Percentiles rank a stretch among this genome's conserved stretches.
phyloP scores from a whole-genome alignment of 2,113 vertebrate genomes.

The Myiagra hebetior region DNA sequence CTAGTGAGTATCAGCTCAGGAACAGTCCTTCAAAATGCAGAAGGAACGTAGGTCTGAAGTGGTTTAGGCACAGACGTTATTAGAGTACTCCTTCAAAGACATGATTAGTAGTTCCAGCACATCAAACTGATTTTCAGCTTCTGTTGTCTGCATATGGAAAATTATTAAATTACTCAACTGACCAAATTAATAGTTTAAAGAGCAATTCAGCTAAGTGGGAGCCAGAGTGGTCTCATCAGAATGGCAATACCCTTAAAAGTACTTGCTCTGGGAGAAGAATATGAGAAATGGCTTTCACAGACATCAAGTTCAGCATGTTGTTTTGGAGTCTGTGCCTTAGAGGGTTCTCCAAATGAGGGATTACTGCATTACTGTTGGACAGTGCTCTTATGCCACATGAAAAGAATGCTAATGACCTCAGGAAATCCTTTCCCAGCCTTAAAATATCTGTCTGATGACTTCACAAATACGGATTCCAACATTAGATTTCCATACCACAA shows the following conservation, averaged over 20 bases:
- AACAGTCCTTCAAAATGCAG: neutral
- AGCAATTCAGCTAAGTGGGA: conserved; percentile 38
- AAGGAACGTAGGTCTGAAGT: neutral
- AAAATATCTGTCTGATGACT: conserved; percentile 65
- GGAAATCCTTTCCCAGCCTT: conserved; percentile 67
- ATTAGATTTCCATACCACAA: conserved; percentile 4
- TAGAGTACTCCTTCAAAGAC: neutral
- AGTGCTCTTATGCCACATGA: conserved; percentile 51
- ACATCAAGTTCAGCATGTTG: neutral
- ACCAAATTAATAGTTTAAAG: conserved; percentile 47
- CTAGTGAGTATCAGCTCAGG: neutral
- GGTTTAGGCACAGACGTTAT: neutral
- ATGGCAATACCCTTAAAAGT: neutral
- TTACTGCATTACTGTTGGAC: conserved; percentile 46
- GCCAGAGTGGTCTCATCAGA: conserved; percentile 28
- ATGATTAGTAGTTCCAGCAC: neutral
- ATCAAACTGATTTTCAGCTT: conserved; percentile 10
- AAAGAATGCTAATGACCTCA: conserved; percentile 67
- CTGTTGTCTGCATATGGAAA: conserved; percentile 7
- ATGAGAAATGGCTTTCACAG: neutral
- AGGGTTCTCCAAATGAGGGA: conserved; percentile 43
- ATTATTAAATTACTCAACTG: conserved; percentile 6
- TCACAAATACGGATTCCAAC: conserved; percentile 45
- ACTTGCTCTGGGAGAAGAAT: neutral
- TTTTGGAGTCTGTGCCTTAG: conserved; percentile 16